A percentile compares a stretch with the other conserved stretches of the same genome.
phyloP scores from a whole-genome alignment of 2,797 vertebrate genomes.

The Cynodonichthys magdalenae region DNA sequence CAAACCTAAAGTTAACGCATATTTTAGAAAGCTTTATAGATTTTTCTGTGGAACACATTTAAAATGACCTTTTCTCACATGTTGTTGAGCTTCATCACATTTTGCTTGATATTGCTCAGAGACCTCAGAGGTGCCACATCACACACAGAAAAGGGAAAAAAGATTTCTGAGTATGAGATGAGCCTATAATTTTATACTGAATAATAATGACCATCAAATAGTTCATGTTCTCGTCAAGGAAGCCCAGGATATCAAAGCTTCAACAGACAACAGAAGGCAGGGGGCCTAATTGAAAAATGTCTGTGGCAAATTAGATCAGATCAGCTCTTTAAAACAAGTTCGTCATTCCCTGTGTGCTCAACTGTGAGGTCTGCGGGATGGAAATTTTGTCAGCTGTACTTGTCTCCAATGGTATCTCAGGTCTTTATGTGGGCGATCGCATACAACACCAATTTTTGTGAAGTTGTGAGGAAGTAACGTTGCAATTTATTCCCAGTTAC shows the following conservation, averaged over 20 bases:
- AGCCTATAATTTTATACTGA: slow-evolving; percentile 33
- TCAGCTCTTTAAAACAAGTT: not conserved
- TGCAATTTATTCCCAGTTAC: too few relatives aligned
- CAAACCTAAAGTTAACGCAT: not conserved
- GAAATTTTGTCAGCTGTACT: too few relatives aligned
- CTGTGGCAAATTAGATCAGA: slow-evolving; percentile 2
- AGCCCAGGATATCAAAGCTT: slow-evolving; percentile 23
- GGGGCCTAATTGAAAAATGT: not conserved
- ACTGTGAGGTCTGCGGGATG: too few relatives aligned
- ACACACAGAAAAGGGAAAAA: slow-evolving; percentile 43
- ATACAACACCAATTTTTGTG: too few relatives aligned
- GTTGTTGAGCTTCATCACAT: not conserved
- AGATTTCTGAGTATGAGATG: slow-evolving; percentile 45
- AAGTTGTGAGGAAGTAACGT: too few relatives aligned
- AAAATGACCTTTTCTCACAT: slow-evolving; percentile 26
- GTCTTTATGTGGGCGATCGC: too few relatives aligned
- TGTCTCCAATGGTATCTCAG: too few relatives aligned
- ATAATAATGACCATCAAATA: slow-evolving; percentile 42
- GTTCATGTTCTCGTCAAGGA: slow-evolving; percentile 37
- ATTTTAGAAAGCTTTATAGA: not conserved
- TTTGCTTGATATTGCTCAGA: slow-evolving; percentile 40
- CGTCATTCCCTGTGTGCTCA: too few relatives aligned
- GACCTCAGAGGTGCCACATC: slow-evolving; percentile 60
- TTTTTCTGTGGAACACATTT: not conserved
- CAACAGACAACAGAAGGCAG: not conserved